phyloP scores from a whole-genome alignment of 2,113 vertebrate species.

The Lagenorhynchus albirostris region DNA sequence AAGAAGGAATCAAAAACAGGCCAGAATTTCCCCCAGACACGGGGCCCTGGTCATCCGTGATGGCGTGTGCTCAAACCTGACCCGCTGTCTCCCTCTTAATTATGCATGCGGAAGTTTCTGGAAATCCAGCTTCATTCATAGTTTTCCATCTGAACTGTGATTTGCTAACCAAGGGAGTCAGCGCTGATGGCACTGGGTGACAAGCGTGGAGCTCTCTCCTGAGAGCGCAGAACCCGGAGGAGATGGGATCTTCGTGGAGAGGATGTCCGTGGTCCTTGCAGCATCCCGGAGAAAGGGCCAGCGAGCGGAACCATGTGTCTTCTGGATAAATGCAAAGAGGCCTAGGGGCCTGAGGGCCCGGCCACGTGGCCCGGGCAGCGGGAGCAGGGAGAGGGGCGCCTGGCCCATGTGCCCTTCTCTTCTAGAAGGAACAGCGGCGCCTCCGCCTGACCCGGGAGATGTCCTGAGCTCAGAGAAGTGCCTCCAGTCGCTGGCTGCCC shows the following conservation, averaged over 20 bases:
- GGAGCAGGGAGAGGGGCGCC: rapidly evolving
- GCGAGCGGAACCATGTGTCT: neutral
- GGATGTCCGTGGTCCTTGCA: neutral
- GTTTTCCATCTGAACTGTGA: neutral
- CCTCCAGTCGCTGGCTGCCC: slow-evolving; percentile 85
- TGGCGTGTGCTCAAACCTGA: no score
- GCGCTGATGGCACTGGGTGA: rapidly evolving
- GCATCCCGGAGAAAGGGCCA: neutral
- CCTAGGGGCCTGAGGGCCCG: neutral
- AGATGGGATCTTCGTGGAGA: neutral
- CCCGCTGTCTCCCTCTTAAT: neutral
- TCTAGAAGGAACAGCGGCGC: slow-evolving; percentile 52
- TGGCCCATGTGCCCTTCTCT: neutral
- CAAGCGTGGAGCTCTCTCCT: rapidly evolving
- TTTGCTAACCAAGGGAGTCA: neutral
- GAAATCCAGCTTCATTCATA: neutral
- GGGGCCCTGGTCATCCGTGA: neutral
- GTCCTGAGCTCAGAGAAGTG: slow-evolving; percentile 83
- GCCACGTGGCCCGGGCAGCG: no score
- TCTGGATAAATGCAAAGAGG: neutral
- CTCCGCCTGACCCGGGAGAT: slow-evolving; percentile 79
- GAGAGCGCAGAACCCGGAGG: neutral
- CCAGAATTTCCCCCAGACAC: neutral
- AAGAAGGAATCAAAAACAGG: neutral
- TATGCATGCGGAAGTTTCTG: neutral